phyloP scores from a whole-genome alignment of 2,888 invertebrate species.

The Tiphia femorata region DNA sequence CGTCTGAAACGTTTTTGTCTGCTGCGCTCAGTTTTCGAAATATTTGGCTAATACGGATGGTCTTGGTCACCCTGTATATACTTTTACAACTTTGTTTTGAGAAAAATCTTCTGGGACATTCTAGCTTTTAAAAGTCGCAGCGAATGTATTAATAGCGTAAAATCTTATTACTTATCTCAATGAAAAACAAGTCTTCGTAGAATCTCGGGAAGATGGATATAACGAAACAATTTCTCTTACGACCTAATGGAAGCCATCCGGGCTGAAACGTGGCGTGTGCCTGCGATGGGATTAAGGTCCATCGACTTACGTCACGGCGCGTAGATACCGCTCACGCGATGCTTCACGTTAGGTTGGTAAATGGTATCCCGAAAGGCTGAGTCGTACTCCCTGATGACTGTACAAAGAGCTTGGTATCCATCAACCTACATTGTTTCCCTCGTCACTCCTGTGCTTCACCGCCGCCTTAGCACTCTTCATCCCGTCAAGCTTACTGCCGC shows the following conservation, averaged over 20 bases:
- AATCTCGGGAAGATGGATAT: no score
- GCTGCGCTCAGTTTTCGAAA: no score
- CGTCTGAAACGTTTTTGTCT: no score
- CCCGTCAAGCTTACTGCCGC: constrained; percentile 30
- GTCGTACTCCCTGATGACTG: constrained; percentile 37
- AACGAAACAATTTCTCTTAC: constrained; percentile 13
- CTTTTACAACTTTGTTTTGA: no score
- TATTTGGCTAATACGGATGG: no score
- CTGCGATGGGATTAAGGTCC: constrained; percentile 23
- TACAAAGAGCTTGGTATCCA: constrained; percentile 42
- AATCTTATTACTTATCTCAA: no score
- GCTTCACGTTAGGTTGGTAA: constrained; percentile 32
- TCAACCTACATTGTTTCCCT: constrained; percentile 39
- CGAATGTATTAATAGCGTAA: no score
- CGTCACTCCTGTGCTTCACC: constrained; percentile 19
- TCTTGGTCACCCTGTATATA: no score
- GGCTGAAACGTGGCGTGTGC: constrained; percentile 9
- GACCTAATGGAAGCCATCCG: constrained; percentile 12
- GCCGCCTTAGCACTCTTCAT: constrained; percentile 21
- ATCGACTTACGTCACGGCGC: constrained; percentile 14
- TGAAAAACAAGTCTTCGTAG: no score
- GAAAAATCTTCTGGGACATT: no score
- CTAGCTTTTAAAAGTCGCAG: no score
- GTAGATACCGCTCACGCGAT: constrained; percentile 19
- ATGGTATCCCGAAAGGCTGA: constrained; percentile 31